Evolutionary conservation across 2,888 invertebrate genomes (phyloP).

Genomic region (Gisinianus flammeolus): DNA sequence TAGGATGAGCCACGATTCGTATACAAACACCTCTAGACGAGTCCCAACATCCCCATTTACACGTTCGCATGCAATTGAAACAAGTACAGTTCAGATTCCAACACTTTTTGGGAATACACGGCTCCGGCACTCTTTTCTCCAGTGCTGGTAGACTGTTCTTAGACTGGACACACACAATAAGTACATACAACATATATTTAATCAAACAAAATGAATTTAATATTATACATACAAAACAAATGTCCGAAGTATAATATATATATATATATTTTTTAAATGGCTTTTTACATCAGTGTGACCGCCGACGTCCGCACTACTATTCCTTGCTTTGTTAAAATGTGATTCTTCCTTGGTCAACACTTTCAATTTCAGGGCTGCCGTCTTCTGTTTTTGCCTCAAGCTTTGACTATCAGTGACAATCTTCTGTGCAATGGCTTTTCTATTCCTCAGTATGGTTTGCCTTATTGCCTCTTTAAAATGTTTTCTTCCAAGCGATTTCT

Average conservation of each 20-base stretch:
- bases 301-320: too few species aligned
- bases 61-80: not conserved
- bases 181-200: not conserved
- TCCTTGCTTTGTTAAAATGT: too few species aligned
- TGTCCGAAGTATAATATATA: not conserved
- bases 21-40: conserved; percentile 66
- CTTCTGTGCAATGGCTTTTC: conserved; percentile 54
- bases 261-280: not conserved
- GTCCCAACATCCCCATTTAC: conserved; percentile 67
- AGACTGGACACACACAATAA: too few species aligned
- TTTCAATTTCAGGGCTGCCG: not conserved
- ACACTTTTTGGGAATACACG: conserved; percentile 26
- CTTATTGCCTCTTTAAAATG: conserved; percentile 47
- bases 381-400: conserved; percentile 26
- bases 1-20: conserved; percentile 79
- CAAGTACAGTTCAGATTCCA: conserved; percentile 5
- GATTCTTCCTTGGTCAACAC: not conserved
- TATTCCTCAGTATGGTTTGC: conserved; percentile 56
- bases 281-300: not conserved
- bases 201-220: not conserved
- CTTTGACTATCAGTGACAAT: conserved; percentile 51
- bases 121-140: not conserved
- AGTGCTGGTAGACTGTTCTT: not conserved
- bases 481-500: conserved; percentile 7
- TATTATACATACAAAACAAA: not conserved